phyloP scores from a whole-genome alignment of 2,113 vertebrate genomes.

The Pseudorasbora parva region DNA sequence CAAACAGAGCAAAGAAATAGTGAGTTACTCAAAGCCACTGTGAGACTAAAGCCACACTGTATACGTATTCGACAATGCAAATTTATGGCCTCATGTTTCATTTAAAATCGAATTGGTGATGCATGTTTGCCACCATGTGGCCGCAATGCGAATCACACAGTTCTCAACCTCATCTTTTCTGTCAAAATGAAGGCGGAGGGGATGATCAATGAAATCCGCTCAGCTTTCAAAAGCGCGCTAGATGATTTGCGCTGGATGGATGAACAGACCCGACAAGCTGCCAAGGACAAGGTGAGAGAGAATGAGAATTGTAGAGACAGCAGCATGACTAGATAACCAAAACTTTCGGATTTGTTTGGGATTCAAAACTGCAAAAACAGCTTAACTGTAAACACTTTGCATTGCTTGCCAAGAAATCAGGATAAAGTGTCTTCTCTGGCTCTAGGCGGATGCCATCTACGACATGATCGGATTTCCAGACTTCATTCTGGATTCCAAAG shows the following conservation, averaged over 20 bases:
- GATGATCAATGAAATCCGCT: slow-evolving; percentile 93
- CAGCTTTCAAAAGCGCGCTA: slow-evolving; percentile 87
- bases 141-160: not conserved
- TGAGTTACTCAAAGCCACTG: slow-evolving; percentile 69
- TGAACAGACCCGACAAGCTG: slow-evolving; percentile 84
- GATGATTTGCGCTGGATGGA: slow-evolving; percentile 93
- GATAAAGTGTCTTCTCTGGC: not conserved
- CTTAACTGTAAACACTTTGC: slow-evolving; percentile 28
- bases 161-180: not conserved
- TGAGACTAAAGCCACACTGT: not conserved
- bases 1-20: slow-evolving; percentile 93
- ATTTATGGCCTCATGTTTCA: not conserved
- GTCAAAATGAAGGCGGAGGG: slow-evolving; percentile 84
- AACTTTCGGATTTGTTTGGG: not conserved
- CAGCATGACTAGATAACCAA: not conserved
- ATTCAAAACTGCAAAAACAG: not conserved
- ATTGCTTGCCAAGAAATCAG: slow-evolving; percentile 6
- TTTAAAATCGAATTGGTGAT: not conserved
- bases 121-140: slow-evolving; percentile 46
- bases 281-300: slow-evolving; percentile 90
- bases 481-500: slow-evolving; percentile 94
- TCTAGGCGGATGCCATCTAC: slow-evolving; percentile 93
- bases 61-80: not conserved
- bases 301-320: not conserved
- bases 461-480: slow-evolving; percentile 99